Percentiles rank a stretch among this genome's conserved stretches.
Evolutionary conservation across 1,140 invertebrate genomes (phyloP).

Genomic region (Lamellibrachia luymesi): DNA sequence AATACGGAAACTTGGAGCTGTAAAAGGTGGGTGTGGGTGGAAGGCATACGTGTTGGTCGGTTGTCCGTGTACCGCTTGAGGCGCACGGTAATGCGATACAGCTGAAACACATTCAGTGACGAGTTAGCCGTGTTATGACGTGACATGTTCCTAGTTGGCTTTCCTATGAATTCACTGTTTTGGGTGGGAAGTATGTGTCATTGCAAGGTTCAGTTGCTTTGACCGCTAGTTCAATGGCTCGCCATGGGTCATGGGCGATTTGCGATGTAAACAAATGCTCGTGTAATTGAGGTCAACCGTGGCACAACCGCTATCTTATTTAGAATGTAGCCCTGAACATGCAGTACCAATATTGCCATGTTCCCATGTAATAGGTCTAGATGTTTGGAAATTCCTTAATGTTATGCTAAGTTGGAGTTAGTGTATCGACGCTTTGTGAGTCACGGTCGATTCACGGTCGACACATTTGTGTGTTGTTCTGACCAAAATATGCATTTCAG

Average conservation of each 20-base stretch:
- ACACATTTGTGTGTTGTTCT: too few species aligned
- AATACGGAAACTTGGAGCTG: neutral
- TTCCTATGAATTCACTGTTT: neutral
- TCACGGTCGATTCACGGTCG: too few species aligned
- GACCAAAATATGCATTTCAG: too few species aligned
- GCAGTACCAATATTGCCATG: neutral
- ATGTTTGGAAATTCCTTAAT: neutral
- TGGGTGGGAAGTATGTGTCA: too few species aligned
- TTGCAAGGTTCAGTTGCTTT: too few species aligned
- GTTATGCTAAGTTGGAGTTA: neutral
- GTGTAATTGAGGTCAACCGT: neutral
- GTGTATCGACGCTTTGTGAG: too few species aligned
- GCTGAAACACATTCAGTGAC: neutral
- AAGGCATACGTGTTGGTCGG: neutral
- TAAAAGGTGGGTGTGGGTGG: neutral
- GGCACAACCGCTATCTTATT: neutral
- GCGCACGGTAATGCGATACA: neutral
- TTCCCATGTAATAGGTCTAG: neutral
- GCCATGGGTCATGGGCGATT: too few species aligned
- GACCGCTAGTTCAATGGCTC: too few species aligned
- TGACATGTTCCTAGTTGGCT: neutral
- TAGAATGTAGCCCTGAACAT: neutral
- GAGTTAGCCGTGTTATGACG: neutral
- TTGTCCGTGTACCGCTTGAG: neutral
- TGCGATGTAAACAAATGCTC: neutral